Conservation (phyloP, 1,140 invertebrate species). For the Capitella teleta region DNA sequence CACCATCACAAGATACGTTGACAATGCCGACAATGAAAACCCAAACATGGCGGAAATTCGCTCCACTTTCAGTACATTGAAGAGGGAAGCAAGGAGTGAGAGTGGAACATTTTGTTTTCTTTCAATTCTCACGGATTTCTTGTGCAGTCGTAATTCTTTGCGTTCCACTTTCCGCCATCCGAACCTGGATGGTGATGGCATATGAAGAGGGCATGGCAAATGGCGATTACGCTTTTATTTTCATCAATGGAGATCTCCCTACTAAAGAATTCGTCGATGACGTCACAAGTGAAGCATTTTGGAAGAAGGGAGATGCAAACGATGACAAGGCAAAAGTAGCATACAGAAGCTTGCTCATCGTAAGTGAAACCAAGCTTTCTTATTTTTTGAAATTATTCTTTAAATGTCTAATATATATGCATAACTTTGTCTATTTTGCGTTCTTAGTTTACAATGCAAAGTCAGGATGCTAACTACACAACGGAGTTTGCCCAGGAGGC, state of each 20-base stretch:
- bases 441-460: too few relatives aligned
- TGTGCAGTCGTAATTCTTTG: slow-evolving; percentile 7
- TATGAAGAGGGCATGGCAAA: background rate
- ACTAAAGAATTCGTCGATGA: background rate
- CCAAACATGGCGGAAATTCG: background rate
- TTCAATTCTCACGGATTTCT: too few relatives aligned
- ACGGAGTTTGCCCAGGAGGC: too few relatives aligned
- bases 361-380: too few relatives aligned
- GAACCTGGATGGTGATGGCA: slow-evolving; percentile 5
- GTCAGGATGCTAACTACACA: too few relatives aligned
- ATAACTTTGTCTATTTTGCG: too few relatives aligned
- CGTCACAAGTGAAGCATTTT: background rate
- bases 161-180: background rate
- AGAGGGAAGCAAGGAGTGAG: slow-evolving; percentile 2
- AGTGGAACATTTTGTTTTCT: background rate
- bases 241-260: background rate
- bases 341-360: slow-evolving; percentile 5
- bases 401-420: too few relatives aligned
- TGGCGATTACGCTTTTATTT: slow-evolving; percentile 7
- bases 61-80: background rate
- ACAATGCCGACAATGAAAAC: background rate
- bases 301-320: background rate
- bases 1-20: background rate
- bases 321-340: slow-evolving; percentile 2
- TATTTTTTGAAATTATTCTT: too few relatives aligned